Conservation (phyloP, 2,797 vertebrate genomes). For the Todus mexicanus region DNA sequence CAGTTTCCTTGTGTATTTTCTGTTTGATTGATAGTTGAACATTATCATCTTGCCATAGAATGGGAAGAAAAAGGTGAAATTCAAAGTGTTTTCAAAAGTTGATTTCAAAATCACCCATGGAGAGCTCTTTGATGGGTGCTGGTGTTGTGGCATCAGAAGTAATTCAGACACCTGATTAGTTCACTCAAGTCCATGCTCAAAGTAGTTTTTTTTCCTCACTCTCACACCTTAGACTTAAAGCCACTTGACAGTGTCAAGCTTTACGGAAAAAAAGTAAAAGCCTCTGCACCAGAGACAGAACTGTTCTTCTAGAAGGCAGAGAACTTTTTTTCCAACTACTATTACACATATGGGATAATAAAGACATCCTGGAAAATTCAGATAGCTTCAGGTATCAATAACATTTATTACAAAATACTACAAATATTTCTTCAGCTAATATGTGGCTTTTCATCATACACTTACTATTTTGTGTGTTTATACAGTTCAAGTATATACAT, state of each 20-base stretch:
- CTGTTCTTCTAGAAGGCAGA: background rate
- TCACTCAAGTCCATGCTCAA: background rate
- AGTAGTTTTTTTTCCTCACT: background rate
- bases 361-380: background rate
- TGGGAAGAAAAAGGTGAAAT: background rate
- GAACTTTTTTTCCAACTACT: background rate
- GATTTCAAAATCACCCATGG: background rate
- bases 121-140: background rate
- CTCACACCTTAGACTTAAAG: background rate
- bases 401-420: background rate
- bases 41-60: background rate
- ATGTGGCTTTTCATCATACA: background rate
- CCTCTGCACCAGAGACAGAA: background rate
- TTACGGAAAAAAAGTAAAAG: background rate
- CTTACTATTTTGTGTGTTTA: background rate
- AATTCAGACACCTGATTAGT: background rate
- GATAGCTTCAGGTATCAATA: background rate
- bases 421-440: background rate
- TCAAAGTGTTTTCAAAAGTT: background rate
- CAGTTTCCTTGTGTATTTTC: background rate
- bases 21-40: background rate
- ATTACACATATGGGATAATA: background rate
- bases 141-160: background rate
- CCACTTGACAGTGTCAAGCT: background rate
- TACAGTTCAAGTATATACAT: background rate